These are phyloP conservation scores for Cataglyphis albicans DNA, from an alignment of 2,888 invertebrate genomes.

Conservation along the genomic window DNA sequence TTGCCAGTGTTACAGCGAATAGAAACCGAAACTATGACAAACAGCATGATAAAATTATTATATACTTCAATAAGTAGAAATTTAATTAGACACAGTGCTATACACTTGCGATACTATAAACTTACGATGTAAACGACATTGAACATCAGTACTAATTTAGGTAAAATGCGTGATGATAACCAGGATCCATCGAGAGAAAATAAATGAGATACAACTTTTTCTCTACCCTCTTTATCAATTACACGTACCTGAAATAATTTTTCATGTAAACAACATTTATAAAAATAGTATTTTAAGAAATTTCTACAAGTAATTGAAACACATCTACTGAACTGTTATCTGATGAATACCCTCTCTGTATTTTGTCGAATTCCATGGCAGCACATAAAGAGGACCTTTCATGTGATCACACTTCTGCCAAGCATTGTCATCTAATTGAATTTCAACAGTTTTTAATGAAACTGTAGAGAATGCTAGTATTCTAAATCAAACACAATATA, in stretches of 20 bases:
- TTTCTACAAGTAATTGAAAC: slow-evolving; percentile 14
- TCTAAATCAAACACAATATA: slow-evolving; percentile 86
- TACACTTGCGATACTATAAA: slow-evolving; percentile 61
- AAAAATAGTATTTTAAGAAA: slow-evolving; percentile 4
- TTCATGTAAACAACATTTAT: neutral
- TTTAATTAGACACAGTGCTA: slow-evolving; percentile 7
- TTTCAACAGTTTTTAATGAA: slow-evolving; percentile 89
- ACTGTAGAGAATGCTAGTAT: slow-evolving; percentile 92
- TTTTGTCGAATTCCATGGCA: slow-evolving; percentile 90
- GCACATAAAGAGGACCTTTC: slow-evolving; percentile 91
- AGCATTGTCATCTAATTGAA: slow-evolving; percentile 89
- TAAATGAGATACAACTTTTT: slow-evolving; percentile 88
- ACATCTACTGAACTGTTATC: slow-evolving; percentile 87
- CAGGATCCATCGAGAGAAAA: slow-evolving; percentile 93
- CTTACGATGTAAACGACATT: slow-evolving; percentile 92
- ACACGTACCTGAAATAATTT: slow-evolving; percentile 87
- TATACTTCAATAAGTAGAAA: neutral
- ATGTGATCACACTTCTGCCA: slow-evolving; percentile 89
- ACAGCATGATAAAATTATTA: slow-evolving; percentile 39
- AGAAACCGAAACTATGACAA: slow-evolving; percentile 90
- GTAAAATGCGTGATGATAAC: slow-evolving; percentile 89
- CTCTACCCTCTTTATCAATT: slow-evolving; percentile 88
- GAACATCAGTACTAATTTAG: slow-evolving; percentile 92
- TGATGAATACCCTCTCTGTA: slow-evolving; percentile 90
- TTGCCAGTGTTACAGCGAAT: slow-evolving; percentile 89